phyloP scores from a whole-genome alignment of 2,113 vertebrate genomes.

The Leucopternis melanops region DNA sequence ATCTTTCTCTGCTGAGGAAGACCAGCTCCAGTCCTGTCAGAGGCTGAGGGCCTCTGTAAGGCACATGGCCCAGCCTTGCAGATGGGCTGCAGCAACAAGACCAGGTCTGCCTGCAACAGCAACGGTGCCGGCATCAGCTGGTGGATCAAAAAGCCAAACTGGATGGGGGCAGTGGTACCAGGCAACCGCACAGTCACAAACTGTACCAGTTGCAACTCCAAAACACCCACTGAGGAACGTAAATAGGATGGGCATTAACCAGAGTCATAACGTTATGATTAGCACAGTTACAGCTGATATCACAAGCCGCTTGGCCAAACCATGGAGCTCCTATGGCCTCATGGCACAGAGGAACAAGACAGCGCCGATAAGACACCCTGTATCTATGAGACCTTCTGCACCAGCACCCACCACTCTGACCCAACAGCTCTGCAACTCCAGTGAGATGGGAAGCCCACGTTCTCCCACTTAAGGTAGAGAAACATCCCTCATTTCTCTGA shows the following conservation, averaged over 20 bases:
- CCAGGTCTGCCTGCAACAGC: not conserved
- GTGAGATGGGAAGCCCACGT: not conserved
- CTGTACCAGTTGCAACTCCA: not conserved
- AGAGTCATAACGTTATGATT: not conserved
- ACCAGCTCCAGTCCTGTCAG: not conserved
- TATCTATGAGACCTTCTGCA: not conserved
- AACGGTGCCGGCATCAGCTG: not conserved
- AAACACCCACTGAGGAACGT: not conserved
- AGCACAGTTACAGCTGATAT: not conserved
- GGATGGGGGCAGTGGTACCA: not conserved
- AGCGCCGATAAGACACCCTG: not conserved
- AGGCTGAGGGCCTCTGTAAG: not conserved
- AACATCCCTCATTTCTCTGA: not conserved
- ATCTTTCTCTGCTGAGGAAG: not conserved
- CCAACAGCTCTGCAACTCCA: not conserved
- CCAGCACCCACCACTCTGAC: not conserved
- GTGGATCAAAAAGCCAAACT: not conserved
- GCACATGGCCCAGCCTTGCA: not conserved
- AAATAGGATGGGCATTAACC: not conserved
- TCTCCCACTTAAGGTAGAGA: not conserved
- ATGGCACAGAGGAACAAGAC: not conserved
- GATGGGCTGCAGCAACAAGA: accelerated
- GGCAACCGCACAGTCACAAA: not conserved
- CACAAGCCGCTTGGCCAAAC: not conserved
- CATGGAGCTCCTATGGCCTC: accelerated